phyloP scores from a whole-genome alignment of 2,888 invertebrate species.

The Drosophila mettleri region DNA sequence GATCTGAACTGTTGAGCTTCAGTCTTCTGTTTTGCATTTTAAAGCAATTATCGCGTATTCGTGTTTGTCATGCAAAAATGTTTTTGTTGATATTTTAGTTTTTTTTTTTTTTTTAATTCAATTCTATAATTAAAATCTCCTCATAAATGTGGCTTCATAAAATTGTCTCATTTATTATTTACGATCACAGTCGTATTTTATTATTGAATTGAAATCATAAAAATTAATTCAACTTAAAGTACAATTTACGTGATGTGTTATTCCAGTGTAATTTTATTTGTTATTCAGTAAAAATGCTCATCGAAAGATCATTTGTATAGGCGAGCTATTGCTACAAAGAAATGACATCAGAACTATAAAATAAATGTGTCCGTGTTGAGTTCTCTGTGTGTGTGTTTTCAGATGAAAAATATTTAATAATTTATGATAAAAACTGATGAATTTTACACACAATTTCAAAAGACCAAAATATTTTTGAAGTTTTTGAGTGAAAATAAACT shows the following conservation, averaged over 20 bases:
- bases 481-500: neutral
- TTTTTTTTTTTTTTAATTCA: conserved; percentile 2
- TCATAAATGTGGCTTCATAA: neutral
- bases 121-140: neutral
- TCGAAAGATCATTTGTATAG: neutral
- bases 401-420: conserved; percentile 4
- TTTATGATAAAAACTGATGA: neutral
- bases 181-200: neutral
- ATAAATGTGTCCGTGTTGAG: neutral
- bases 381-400: neutral
- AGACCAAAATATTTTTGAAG: neutral
- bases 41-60: conserved; percentile 43
- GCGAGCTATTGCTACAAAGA: neutral
- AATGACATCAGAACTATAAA: conserved; percentile 6
- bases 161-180: neutral
- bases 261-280: neutral
- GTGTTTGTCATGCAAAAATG: conserved; percentile 21
- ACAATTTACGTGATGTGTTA: neutral
- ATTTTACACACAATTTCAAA: neutral
- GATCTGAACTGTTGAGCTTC: conserved; percentile 11
- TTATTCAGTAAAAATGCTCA: neutral
- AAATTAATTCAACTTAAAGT: neutral
- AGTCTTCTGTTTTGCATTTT: conserved; percentile 38
- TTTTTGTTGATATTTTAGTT: too few relatives aligned
- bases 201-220: neutral